These are phyloP conservation scores for Tenthredo scrophulariae DNA, from an alignment of 2,888 invertebrate species.

Conservation along the genomic window DNA sequence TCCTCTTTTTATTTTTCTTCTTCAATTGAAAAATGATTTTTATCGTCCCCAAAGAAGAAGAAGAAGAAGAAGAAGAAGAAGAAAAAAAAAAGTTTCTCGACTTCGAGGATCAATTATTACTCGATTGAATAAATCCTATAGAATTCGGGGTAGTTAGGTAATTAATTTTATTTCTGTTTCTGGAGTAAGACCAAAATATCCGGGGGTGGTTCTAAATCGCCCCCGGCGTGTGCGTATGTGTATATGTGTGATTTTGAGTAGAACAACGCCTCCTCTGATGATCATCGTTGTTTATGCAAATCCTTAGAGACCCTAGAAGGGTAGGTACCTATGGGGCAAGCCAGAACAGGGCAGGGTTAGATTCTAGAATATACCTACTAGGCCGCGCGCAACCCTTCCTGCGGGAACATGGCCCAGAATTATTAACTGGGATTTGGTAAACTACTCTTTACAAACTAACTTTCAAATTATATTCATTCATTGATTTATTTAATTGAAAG, in stretches of 20 bases:
- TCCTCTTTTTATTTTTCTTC: not conserved
- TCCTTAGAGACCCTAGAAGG: conserved; percentile 10
- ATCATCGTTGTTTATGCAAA: conserved; percentile 38
- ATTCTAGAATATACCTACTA: not conserved
- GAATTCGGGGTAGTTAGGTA: not conserved
- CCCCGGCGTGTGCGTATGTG: not conserved
- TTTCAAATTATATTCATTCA: not conserved
- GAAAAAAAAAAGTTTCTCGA: no score
- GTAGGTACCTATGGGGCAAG: not conserved
- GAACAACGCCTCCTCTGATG: conserved; percentile 17
- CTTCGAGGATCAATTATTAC: not conserved
- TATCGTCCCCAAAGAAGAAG: not conserved
- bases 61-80: not conserved
- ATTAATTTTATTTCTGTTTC: not conserved
- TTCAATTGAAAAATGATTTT: not conserved
- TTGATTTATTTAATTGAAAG: not conserved
- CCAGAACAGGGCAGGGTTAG: not conserved
- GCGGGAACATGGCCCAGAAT: conserved; percentile 10
- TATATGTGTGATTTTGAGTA: not conserved
- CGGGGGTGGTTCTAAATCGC: not conserved
- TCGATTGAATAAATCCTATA: not conserved
- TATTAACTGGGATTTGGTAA: conserved; percentile 11
- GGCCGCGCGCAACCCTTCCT: not conserved
- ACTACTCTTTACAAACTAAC: not conserved
- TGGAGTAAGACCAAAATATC: not conserved